phyloP scores from a whole-genome alignment of 1,140 invertebrate genomes.

The Cotesia chilonis region DNA sequence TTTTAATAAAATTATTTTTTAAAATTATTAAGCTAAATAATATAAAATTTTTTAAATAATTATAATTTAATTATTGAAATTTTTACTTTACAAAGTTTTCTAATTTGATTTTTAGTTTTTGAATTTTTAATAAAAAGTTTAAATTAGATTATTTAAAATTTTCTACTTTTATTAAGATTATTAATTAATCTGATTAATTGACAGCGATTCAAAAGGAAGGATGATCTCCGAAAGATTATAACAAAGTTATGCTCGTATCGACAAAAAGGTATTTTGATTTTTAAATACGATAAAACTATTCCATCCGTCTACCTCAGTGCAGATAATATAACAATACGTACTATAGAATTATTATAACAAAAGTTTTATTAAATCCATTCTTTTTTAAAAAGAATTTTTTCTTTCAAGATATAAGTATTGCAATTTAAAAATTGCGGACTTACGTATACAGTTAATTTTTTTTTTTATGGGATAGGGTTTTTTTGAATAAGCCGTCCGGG shows the following conservation, averaged over 20 bases:
- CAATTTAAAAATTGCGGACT: not conserved
- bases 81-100: too few relatives aligned
- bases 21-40: too few relatives aligned
- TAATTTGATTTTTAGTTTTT: too few relatives aligned
- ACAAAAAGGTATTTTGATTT: not conserved
- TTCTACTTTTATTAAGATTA: too few relatives aligned
- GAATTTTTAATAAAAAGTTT: too few relatives aligned
- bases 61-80: too few relatives aligned
- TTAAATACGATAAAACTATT: conserved; percentile 46
- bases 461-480: conserved; percentile 22
- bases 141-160: too few relatives aligned
- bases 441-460: conserved; percentile 20
- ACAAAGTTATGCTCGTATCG: conserved; percentile 1
- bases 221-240: conserved; percentile 35
- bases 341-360: conserved; percentile 43
- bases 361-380: conserved; percentile 21
- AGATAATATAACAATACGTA: conserved; percentile 57
- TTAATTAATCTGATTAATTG: too few relatives aligned
- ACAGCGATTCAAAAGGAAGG: conserved; percentile 15
- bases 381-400: conserved; percentile 10
- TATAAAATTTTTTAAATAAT: too few relatives aligned
- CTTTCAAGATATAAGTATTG: not conserved
- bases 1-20: too few relatives aligned
- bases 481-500: too few relatives aligned
- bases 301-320: conserved; percentile 64